Conservation (phyloP, 2,888 invertebrate genomes). For the Campaea margaritaria region DNA sequence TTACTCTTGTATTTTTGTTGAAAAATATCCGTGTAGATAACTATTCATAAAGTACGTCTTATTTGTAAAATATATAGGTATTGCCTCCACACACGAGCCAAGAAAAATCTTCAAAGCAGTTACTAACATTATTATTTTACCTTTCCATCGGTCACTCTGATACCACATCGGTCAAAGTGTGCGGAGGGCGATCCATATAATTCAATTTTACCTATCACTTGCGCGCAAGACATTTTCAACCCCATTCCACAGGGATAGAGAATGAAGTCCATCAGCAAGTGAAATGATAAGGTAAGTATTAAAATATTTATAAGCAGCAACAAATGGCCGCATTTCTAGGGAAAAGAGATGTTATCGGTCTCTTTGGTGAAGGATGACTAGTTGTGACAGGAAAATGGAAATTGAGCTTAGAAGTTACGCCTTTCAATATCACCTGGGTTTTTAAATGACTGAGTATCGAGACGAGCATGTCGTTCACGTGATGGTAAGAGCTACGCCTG, state of each 20-base stretch:
- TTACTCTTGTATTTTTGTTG: too few species aligned
- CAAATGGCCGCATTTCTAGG: slow-evolving; percentile 1
- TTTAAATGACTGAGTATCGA: too few species aligned
- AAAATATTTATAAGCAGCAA: slow-evolving; percentile 11
- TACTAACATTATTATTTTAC: not conserved
- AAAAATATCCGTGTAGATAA: too few species aligned
- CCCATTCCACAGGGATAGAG: not conserved
- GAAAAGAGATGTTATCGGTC: not conserved
- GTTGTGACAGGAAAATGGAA: not conserved
- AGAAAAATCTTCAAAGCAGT: slow-evolving; percentile 4
- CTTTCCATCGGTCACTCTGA: slow-evolving; percentile 20
- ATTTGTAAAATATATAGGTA: too few species aligned
- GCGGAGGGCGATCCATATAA: slow-evolving; percentile 11
- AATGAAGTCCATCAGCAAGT: not conserved
- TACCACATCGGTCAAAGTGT: slow-evolving; percentile 10
- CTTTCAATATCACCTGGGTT: too few species aligned
- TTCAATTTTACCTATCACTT: slow-evolving; percentile 16
- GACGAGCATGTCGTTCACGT: too few species aligned
- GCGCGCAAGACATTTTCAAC: not conserved
- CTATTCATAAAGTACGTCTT: too few species aligned
- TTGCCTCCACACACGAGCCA: too few species aligned
- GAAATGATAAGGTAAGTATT: not conserved
- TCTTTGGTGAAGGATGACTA: not conserved
- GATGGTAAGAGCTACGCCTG: too few species aligned
- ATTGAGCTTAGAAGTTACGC: not conserved